Evolutionary conservation across 2,797 vertebrate genomes (phyloP).

Genomic region (Cirrhinus molitorella): DNA sequence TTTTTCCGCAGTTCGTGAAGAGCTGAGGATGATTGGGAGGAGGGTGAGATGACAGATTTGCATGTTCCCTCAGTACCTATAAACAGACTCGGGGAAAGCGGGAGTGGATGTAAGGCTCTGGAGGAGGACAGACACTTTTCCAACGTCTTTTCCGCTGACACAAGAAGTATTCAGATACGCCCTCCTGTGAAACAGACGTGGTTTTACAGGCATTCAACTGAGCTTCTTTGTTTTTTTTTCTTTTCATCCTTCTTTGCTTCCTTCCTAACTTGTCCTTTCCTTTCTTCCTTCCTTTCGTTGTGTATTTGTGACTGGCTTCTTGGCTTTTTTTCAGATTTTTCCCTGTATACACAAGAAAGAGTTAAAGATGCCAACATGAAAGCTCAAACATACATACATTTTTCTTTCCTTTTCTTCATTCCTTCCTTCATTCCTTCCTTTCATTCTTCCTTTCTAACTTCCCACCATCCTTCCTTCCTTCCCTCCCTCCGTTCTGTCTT

Average conservation of each 20-base stretch:
- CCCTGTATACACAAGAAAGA: background rate
- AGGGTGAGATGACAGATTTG: slow-evolving; percentile 59
- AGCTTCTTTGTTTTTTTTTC: background rate
- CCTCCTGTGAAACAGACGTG: background rate
- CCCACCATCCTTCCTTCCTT: background rate
- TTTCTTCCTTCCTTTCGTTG: background rate
- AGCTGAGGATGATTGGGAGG: slow-evolving; percentile 26
- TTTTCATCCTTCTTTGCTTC: background rate
- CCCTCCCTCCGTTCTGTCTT: background rate
- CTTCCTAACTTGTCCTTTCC: background rate
- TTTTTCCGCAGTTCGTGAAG: slow-evolving; percentile 82
- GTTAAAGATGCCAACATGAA: background rate
- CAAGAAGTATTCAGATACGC: slow-evolving; percentile 1
- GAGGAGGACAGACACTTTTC: slow-evolving; percentile 33
- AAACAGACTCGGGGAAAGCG: slow-evolving; percentile 36
- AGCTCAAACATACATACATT: background rate
- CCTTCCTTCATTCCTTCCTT: background rate
- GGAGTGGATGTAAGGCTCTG: slow-evolving; percentile 12
- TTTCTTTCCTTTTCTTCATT: background rate
- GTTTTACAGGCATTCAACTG: slow-evolving; percentile 14
- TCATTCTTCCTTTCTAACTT: background rate
- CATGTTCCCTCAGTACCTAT: slow-evolving; percentile 46
- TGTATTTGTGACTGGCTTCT: slow-evolving; percentile 25
- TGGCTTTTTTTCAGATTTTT: background rate
- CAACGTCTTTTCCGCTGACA: slow-evolving; percentile 17